Evolutionary conservation across 2,888 invertebrate genomes (phyloP), one percentile per base, ranked within the genome.

Genomic region (Trichopoda pennipes): DNA sequence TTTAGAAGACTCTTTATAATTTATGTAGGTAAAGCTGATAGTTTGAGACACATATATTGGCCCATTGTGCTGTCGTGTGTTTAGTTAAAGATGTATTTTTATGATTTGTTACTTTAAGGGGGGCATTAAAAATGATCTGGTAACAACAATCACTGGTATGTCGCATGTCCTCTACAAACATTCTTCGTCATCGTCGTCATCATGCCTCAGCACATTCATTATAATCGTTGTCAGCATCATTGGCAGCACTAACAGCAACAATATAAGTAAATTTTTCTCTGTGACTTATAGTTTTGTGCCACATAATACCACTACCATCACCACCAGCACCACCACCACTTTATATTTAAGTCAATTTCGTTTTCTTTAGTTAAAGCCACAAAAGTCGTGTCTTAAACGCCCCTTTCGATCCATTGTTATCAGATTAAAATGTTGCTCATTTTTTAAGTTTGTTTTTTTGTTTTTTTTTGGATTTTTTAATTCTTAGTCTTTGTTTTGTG

Each of bases 331-430:
- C 47, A 47, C 42, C 53, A 55, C 32, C 23, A 60, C 44, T 38
- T 35, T 42, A 58, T 70, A 58, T 72, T 64, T 64, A 58, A 78
- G 78, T 23, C 58, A 72, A 63, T 80, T 73, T 73, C 35, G 21
- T 73, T 68, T 68, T 78, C 56, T 64, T 49, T n/a, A 75, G 56
- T 53, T 58, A 58, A 70, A 81, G 68, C 63, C 63, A 69, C 79
- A 80, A 77, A 79, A 88, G 87, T 88, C 88, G 88, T 88, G 88
- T 87, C 85, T 86, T 86, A 85, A 87, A 87, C 88, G 88, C 88
- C 88, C 88, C 87, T 88, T 88, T 86, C 86, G 88, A 87, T 88
- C 86, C 87, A 87, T 77, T 88, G 87, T 87, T 88, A 88, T 88
- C 88, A 87, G 88, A 88, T 88, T 87, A 87, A 84, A 83, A 82